These are phyloP conservation scores for Dione vanillae DNA, from an alignment of 2,888 invertebrate genomes.

Conservation along the genomic window DNA sequence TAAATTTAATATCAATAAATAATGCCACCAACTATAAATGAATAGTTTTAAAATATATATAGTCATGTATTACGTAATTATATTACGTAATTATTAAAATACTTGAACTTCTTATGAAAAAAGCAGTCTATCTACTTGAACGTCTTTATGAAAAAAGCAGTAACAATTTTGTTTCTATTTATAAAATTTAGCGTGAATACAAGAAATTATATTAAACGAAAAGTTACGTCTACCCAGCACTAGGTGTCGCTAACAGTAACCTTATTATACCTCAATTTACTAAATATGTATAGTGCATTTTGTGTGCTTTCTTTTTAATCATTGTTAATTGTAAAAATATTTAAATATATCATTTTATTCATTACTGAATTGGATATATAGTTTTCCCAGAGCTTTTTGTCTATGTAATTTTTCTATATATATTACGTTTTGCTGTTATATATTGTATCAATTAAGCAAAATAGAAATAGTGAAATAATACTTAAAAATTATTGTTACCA, in stretches of 20 bases:
- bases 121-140: too few relatives aligned
- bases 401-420: too few relatives aligned
- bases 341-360: not conserved
- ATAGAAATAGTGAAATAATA: too few relatives aligned
- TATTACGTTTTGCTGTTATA: too few relatives aligned
- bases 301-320: not conserved
- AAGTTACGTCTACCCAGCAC: slow-evolving; percentile 58
- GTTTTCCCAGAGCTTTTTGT: too few relatives aligned
- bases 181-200: not conserved
- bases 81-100: not conserved
- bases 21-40: not conserved
- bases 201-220: not conserved
- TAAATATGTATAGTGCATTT: not conserved
- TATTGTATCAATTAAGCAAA: too few relatives aligned
- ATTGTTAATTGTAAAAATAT: not conserved
- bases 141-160: too few relatives aligned
- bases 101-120: too few relatives aligned
- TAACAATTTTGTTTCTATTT: not conserved
- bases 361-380: too few relatives aligned
- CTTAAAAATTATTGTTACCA: too few relatives aligned
- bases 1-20: not conserved
- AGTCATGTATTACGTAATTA: too few relatives aligned
- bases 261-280: not conserved
- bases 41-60: too few relatives aligned
- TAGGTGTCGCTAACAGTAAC: slow-evolving; percentile 67